Base-by-base conservation (phyloP, 2,113 vertebrate genomes). In the Psephotus haematonotus region DNA sequence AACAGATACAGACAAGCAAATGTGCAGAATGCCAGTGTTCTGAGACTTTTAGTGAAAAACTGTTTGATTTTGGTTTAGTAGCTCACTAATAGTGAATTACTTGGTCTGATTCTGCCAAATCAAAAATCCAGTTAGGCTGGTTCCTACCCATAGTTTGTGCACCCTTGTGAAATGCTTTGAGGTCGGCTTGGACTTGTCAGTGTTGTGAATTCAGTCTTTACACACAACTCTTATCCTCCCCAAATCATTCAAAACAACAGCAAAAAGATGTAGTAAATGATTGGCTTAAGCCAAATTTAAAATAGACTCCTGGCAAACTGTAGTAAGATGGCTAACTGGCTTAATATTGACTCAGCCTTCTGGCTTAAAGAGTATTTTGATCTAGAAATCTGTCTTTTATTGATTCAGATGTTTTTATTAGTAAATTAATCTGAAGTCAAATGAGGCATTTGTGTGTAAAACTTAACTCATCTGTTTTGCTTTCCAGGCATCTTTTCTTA, bases 401-500 rank as follows among this genome's bases (percentile, higher is more conserved):
- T 90, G 59, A 67, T 94, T 93, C 41, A 81, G 31, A 35, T 70
- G 8, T 47, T 72, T 72, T 77, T 63, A 83, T 83, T 83, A 65
- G 28, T 86, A 79, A 86, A 69, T 72, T 31, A 67, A 33, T 88
- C 25, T 75, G 46, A 78, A 83, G 8, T 91, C 4, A 35, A 63
- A 53, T 41, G 46, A 68, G 29, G 24, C 28, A 11, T 65, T 85
- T 70, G 11, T 83, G 9, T 64, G 13, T 81, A 63, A 67, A 93
- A 81, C 4, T 59, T 67, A 90, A 82, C 63, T 57, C 37, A 90
- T 89, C 31, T 93, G 29, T 67, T 96, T 50, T 97, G 49, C 46
- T 92, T 97, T 98, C 55, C 97, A 99, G 99, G 99, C 99, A 60
- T 99, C 99, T 81, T 99, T 99, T 96, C 98, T 99, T 97, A 99